Evolutionary conservation across 2,113 vertebrate genomes (phyloP).

Genomic region (Anhinga anhinga): DNA sequence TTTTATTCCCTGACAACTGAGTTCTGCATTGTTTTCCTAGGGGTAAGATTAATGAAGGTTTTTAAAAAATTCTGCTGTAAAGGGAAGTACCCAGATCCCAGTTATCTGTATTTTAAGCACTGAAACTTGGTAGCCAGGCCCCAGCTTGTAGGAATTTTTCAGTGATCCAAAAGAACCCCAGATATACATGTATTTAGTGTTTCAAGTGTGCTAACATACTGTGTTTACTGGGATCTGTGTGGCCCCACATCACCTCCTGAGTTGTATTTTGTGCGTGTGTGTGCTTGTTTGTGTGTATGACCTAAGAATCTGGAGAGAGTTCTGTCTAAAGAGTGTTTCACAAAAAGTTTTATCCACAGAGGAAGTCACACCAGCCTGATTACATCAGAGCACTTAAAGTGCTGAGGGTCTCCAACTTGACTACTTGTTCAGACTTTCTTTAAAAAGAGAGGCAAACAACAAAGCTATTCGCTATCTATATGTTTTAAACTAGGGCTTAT

Average conservation of each 20-base stretch:
- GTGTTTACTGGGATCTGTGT: background rate
- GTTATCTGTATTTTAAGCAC: background rate
- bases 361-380: background rate
- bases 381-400: background rate
- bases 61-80: background rate
- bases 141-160: background rate
- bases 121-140: background rate
- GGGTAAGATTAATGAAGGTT: conserved; percentile 21
- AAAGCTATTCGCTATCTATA: background rate
- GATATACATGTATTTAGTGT: background rate
- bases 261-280: background rate
- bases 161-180: background rate
- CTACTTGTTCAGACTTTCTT: background rate
- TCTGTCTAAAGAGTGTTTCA: background rate
- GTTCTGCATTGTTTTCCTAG: conserved; percentile 10
- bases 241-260: background rate
- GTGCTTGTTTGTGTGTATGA: background rate
- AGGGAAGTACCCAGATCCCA: background rate
- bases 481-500: background rate
- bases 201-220: background rate
- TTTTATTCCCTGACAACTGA: background rate
- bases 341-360: background rate
- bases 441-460: background rate
- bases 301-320: background rate
- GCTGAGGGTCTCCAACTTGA: background rate